phyloP scores from a whole-genome alignment of 2,797 vertebrate species.

The Florisuga fusca region DNA sequence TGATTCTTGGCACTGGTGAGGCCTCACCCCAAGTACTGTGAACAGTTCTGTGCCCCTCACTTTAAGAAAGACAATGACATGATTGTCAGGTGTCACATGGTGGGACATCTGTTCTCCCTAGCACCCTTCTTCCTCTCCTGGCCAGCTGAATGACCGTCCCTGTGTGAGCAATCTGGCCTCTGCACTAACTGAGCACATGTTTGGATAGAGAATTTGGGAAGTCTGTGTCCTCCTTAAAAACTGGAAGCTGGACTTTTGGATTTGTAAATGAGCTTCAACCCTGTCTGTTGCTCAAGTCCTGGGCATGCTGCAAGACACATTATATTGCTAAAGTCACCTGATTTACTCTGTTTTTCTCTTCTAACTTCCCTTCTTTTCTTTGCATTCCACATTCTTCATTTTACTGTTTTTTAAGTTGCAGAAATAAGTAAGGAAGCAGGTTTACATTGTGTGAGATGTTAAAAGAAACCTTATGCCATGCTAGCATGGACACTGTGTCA shows the following conservation, averaged over 20 bases:
- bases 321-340: neutral
- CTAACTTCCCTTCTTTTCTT: neutral
- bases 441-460: neutral
- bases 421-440: neutral
- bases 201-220: neutral
- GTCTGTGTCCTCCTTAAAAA: neutral
- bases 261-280: neutral
- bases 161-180: neutral
- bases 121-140: neutral
- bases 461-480: neutral
- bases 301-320: neutral
- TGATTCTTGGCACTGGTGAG: too few species aligned
- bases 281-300: neutral
- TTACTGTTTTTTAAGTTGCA: neutral
- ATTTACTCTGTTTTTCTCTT: neutral
- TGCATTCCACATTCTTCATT: neutral
- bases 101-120: neutral
- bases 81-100: neutral
- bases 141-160: accelerated
- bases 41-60: too few species aligned
- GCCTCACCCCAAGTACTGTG: too few species aligned
- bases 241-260: neutral
- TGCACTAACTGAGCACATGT: neutral
- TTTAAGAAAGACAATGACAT: too few species aligned
- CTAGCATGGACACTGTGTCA: neutral